Evolutionary conservation across 1,140 invertebrate species (phyloP).

Genomic region (Trichomalopsis sarcophagae): DNA sequence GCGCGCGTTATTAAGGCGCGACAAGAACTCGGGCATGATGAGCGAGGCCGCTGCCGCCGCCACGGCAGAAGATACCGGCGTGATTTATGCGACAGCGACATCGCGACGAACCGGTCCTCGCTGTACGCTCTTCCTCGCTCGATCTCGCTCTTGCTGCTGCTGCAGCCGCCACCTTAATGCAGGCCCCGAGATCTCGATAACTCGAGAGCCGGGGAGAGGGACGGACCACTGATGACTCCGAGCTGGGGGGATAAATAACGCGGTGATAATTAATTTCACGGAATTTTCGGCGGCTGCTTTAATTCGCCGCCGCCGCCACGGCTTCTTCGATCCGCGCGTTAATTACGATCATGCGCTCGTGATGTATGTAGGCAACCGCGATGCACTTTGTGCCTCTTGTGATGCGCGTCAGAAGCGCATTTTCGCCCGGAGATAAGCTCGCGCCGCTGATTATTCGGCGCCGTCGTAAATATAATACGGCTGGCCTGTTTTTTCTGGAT

Average conservation of each 20-base stretch:
- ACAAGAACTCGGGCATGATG: constrained; percentile 74
- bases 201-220: not conserved
- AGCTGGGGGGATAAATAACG: constrained; percentile 8
- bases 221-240: constrained; percentile 1
- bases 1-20: constrained; percentile 74
- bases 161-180: not conserved
- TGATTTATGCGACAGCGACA: constrained; percentile 73
- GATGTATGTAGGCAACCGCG: not conserved
- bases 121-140: not conserved
- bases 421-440: not conserved
- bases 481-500: not conserved
- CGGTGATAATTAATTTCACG: constrained; percentile 34
- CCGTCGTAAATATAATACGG: not conserved
- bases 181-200: constrained; percentile 30
- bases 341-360: not conserved
- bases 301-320: not conserved
- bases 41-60: constrained; percentile 64
- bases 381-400: not conserved
- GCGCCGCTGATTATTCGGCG: not conserved
- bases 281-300: not conserved
- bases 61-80: constrained; percentile 71
- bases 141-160: constrained; percentile 6
- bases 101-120: constrained; percentile 34
- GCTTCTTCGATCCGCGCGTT: not conserved
- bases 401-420: not conserved